phyloP scores from a whole-genome alignment of 1,140 invertebrate genomes.

The Bombus waltoni region DNA sequence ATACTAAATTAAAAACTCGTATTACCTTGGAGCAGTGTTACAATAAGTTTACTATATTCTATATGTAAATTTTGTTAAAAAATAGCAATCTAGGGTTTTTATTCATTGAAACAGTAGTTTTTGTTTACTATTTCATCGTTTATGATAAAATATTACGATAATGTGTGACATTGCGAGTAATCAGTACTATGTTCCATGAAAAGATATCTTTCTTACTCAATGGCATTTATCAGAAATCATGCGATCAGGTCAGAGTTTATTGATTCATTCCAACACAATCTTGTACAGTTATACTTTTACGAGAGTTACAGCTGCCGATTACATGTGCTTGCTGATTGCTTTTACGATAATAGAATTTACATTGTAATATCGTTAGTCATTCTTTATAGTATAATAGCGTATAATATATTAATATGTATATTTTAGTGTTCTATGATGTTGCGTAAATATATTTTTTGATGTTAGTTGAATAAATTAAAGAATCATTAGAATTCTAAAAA shows the following conservation, averaged over 20 bases:
- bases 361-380: slow-evolving; percentile 13
- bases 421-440: slow-evolving; percentile 18
- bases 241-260: slow-evolving; percentile 60
- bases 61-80: background rate
- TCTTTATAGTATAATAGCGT: slow-evolving; percentile 1
- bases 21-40: background rate
- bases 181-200: background rate
- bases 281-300: slow-evolving; percentile 15
- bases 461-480: background rate
- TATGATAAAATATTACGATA: background rate
- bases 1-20: background rate
- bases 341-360: slow-evolving; percentile 4
- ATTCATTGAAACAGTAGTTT: background rate
- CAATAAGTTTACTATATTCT: background rate
- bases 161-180: slow-evolving; percentile 15
- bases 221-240: slow-evolving; percentile 62
- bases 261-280: slow-evolving; percentile 30
- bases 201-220: slow-evolving; percentile 32
- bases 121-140: background rate
- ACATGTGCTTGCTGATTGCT: slow-evolving; percentile 13
- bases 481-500: slow-evolving; percentile 9
- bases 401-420: slow-evolving; percentile 17
- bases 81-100: background rate
- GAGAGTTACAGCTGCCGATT: slow-evolving; percentile 41
- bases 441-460: slow-evolving; percentile 22